A percentile compares a stretch with the other conserved stretches of the same genome.
Evolutionary conservation across 2,888 invertebrate species (phyloP).

Genomic region (Phragmatobia fuliginosa): DNA sequence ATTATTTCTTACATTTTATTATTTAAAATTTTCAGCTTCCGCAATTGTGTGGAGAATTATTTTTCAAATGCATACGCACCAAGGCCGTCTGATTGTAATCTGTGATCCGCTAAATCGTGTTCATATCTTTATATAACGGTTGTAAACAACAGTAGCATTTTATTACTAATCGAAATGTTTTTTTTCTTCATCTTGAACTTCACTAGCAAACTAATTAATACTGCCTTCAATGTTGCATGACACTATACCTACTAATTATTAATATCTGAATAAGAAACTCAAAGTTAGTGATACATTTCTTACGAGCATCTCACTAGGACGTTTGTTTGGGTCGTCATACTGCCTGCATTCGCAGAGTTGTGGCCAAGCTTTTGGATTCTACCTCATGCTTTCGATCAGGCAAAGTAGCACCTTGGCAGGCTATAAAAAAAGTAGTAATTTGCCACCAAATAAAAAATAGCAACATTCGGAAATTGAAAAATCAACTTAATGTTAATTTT

Average conservation of each 20-base stretch:
- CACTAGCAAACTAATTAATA: background rate
- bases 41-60: constrained; percentile 15
- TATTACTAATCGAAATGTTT: background rate
- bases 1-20: background rate
- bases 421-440: too few species aligned
- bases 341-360: too few species aligned
- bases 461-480: too few species aligned
- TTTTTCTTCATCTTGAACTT: background rate
- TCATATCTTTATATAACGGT: constrained; percentile 60
- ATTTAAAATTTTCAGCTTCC: background rate
- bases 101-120: constrained; percentile 69
- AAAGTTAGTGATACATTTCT: background rate
- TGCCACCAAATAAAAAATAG: too few species aligned
- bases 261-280: background rate
- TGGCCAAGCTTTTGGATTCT: too few species aligned
- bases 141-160: constrained; percentile 25
- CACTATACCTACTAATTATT: background rate
- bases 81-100: constrained; percentile 53
- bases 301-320: too few species aligned
- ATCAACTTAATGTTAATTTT: too few species aligned
- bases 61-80: constrained; percentile 46
- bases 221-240: background rate
- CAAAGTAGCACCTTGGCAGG: too few species aligned
- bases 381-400: too few species aligned
- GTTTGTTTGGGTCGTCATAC: too few species aligned